Base-by-base conservation (phyloP, 2,888 invertebrate species). In the Prosopocoilus inquinatus region DNA sequence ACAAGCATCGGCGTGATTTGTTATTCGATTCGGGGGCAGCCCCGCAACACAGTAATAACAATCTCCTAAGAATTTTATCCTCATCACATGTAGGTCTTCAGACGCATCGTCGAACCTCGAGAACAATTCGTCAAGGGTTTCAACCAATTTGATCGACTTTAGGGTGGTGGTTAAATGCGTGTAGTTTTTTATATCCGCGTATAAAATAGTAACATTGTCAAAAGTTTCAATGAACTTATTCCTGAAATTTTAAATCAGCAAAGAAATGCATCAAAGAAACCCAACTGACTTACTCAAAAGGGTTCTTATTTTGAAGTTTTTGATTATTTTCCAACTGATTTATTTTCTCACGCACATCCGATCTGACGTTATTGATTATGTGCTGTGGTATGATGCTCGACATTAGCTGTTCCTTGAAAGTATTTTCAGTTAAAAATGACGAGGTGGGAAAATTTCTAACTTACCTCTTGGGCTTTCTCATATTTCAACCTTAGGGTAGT, bases 21-120 rank as follows among this genome's bases (percentile, higher is more conserved):
- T 80, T 59, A 85, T 89, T 0, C 89, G 87, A 47, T 73, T 65
- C 4, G 76, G 74, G 0, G 93, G 93, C 49, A 95, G 83, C 0
- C 96, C 95, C 36, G 91, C 89, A 2, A 94, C 93, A 69, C 94
- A 94, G 74, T 95, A 95, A 73, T 96, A 96, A 70, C 95, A 96
- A 69, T 96, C 96, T 0, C 96, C 96, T 58, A 96, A 81, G 69
- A 96, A 93, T 73, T 96, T 96, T 50, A 96, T 95, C 50, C 96
- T 80, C 50, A 94, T 79, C 0, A 91, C 91, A 63, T 88, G 86
- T 61, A 88, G 82, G 65, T 87, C 84, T 81, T 90, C 90, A 12
- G 95, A 94, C 34, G 92, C 90, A 63, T 91, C 91, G 76, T 96
- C 96, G 70, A 96, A 96, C 72, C 89, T 84, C 3, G 94, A 93